Evolutionary conservation across 2,113 vertebrate species (phyloP), one percentile per base, ranked within the genome.

Genomic region (Furnarius figulus): DNA sequence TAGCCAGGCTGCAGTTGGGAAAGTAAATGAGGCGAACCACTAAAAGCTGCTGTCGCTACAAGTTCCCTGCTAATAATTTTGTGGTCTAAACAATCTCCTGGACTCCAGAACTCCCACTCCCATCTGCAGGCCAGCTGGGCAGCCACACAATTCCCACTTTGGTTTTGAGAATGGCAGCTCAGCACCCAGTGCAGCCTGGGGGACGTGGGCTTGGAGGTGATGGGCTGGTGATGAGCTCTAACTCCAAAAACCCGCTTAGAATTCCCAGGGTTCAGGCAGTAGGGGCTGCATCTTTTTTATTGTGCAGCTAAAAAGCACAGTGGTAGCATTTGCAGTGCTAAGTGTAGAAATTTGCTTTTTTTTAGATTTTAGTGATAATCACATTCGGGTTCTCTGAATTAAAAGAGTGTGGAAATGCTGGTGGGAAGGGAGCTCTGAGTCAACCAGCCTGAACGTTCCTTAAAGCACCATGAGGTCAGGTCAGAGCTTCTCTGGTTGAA

Each of bases 241-340:
- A 9, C 37, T 35, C 31, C 2, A 30, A 12, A 77, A 50, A 16
- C 7, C 10, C 18, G 25, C 70, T 12, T 25, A 25, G 46, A 70
- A 68, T 56, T 31, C 76, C 67, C 15, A 35, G 55, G 52, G 14
- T 28, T 58, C 37, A 16, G 3, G 33, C 20, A 23, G 49, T 13
- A 42, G 33, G 40, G 31, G 6, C 14, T 22, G 27, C 16, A 13
- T 53, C 47, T 66, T 58, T 8, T 15, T 52, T 78, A 7, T 49
- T 11, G 14, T 33, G 20, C 25, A 33, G 55, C 28, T 66, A 5
- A 46, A 55, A 55, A 20, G 31, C 11, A 14, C 3, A 14, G 0
- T 47, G 39, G 14, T 39, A 3, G 0, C 7, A 5, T 39, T 71
- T 31, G 14, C 7, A 37, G 4, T 14, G 8, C 20, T 7, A 52